Conservation (phyloP, 2,888 invertebrate genomes). For the Eupeodes latifasciatus region DNA sequence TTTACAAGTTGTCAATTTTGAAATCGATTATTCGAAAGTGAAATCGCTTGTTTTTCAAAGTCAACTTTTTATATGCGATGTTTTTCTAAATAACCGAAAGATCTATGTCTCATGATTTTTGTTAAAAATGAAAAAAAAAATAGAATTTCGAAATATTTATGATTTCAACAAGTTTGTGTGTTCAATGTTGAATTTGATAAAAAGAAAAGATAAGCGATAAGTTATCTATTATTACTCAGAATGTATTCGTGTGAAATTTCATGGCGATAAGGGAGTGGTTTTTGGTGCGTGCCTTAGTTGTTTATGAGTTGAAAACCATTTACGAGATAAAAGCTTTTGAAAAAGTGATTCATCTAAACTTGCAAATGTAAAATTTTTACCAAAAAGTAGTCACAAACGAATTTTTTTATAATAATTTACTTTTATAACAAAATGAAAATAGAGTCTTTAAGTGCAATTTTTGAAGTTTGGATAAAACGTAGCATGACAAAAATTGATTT, state of each 20-base stretch:
- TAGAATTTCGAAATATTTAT: conserved; percentile 23
- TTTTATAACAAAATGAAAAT: too few relatives aligned
- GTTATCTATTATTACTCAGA: conserved; percentile 65
- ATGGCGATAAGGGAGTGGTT: conserved; percentile 67
- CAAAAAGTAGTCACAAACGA: too few relatives aligned
- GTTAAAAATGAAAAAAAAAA: conserved; percentile 2
- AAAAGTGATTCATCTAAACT: neutral
- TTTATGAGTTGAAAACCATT: conserved; percentile 38
- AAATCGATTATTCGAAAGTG: conserved; percentile 12
- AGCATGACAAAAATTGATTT: neutral
- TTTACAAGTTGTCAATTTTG: too few relatives aligned
- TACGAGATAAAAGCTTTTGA: conserved; percentile 11
- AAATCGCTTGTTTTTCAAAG: conserved; percentile 21
- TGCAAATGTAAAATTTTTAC: too few relatives aligned
- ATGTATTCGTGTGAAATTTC: conserved; percentile 29
- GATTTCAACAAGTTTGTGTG: neutral
- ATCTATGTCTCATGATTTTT: conserved; percentile 6
- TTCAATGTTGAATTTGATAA: conserved; percentile 39
- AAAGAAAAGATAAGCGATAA: conserved; percentile 59
- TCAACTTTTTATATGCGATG: neutral
- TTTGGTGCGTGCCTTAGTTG: neutral
- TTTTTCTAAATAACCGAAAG: neutral
- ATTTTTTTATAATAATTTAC: too few relatives aligned
- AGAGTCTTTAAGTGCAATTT: too few relatives aligned
- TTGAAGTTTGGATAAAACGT: conserved; percentile 36